phyloP scores from a whole-genome alignment of 1,140 invertebrate genomes.

The Proales similis region DNA sequence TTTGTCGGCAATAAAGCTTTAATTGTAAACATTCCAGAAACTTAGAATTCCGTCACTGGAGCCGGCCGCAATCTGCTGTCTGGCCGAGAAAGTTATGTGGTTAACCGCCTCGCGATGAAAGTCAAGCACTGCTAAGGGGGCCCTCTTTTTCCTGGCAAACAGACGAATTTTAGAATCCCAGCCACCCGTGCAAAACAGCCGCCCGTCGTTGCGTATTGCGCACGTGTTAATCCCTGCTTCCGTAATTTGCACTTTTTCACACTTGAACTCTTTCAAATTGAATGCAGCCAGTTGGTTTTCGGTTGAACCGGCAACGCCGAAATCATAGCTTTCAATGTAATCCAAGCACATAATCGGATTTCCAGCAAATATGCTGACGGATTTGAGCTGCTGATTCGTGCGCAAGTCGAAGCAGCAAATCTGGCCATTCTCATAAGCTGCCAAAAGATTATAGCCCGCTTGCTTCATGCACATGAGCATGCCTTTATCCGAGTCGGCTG shows the following conservation, averaged over 20 bases:
- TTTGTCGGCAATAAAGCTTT: too few relatives aligned
- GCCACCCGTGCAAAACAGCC: background rate
- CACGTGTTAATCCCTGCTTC: slow-evolving; percentile 20
- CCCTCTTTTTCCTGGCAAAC: background rate
- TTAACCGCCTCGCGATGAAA: slow-evolving; percentile 29
- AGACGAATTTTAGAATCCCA: slow-evolving; percentile 26
- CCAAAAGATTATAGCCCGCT: background rate
- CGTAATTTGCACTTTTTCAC: background rate
- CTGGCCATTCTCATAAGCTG: slow-evolving; percentile 24
- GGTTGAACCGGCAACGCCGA: slow-evolving; percentile 21
- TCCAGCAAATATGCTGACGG: slow-evolving; percentile 9
- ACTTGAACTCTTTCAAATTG: background rate
- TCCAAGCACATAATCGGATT: slow-evolving; percentile 25
- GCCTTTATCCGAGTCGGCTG: slow-evolving; percentile 5
- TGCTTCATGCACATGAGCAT: slow-evolving; percentile 15
- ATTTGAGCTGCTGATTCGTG: background rate
- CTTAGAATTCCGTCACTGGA: slow-evolving; percentile 20
- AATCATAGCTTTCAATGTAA: background rate
- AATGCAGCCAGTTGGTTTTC: background rate
- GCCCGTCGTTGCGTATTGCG: slow-evolving; percentile 3
- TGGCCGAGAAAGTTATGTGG: background rate
- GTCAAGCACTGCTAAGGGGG: slow-evolving; percentile 14
- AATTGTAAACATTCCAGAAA: slow-evolving; percentile 22
- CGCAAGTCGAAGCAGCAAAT: slow-evolving; percentile 16
- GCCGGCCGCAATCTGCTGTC: background rate